Conservation (phyloP, 2,888 invertebrate genomes). For the Eupeodes latifasciatus region DNA sequence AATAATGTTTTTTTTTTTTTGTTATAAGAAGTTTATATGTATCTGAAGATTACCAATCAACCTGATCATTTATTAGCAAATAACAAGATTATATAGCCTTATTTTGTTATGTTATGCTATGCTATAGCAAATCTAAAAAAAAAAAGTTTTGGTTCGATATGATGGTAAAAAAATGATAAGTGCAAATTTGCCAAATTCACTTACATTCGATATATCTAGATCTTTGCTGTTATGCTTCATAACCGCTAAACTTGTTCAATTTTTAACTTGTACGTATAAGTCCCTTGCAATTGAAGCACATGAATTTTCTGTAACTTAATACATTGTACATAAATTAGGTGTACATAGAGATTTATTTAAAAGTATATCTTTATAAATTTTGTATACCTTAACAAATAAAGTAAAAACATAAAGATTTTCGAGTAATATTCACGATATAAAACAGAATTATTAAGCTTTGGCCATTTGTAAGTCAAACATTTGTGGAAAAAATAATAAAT, state of each 20-base stretch:
- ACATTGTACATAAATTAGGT: too few relatives aligned
- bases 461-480: too few relatives aligned
- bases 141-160: background rate
- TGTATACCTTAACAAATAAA: too few relatives aligned
- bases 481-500: too few relatives aligned
- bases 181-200: conserved; percentile 31
- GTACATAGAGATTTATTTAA: too few relatives aligned
- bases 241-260: background rate
- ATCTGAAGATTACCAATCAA: conserved; percentile 61
- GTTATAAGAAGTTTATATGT: conserved; percentile 6
- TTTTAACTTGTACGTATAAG: background rate
- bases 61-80: conserved; percentile 45
- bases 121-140: background rate
- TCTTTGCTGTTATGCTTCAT: too few relatives aligned
- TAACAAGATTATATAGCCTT: conserved; percentile 40
- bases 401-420: too few relatives aligned
- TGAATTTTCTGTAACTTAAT: background rate
- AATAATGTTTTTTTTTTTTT: background rate
- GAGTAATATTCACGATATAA: too few relatives aligned
- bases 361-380: too few relatives aligned
- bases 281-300: conserved; percentile 10
- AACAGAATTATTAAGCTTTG: too few relatives aligned
- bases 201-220: background rate
- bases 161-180: conserved; percentile 13
- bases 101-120: background rate